Evolutionary conservation across 2,888 invertebrate genomes (phyloP).

Genomic region (Synanthedon myopaeformis): DNA sequence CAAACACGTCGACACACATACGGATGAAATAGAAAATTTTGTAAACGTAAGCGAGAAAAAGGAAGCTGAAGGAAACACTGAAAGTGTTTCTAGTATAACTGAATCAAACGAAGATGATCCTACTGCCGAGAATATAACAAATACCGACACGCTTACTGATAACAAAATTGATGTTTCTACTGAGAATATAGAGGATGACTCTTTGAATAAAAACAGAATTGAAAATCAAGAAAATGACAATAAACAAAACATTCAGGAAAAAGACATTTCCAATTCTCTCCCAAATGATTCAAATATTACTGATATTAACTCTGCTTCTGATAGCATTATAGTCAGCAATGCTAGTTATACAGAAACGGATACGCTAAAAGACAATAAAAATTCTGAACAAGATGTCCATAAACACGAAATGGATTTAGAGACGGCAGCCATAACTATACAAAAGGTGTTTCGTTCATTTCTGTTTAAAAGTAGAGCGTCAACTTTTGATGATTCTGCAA

Average conservation of each 20-base stretch:
- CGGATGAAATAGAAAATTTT: too few relatives aligned
- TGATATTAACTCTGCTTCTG: neutral
- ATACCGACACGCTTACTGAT: too few relatives aligned
- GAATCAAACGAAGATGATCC: too few relatives aligned
- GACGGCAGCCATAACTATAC: constrained; percentile 68
- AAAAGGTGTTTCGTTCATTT: constrained; percentile 66
- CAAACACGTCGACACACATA: too few relatives aligned
- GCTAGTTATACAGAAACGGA: neutral
- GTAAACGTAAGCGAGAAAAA: too few relatives aligned
- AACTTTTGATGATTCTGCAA: constrained; percentile 44
- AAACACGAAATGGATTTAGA: constrained; percentile 51
- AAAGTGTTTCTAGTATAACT: too few relatives aligned
- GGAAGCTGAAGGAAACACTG: too few relatives aligned
- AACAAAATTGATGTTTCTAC: too few relatives aligned
- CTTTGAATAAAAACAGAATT: neutral
- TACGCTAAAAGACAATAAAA: neutral
- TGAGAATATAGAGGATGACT: neutral
- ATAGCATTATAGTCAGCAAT: constrained; percentile 1
- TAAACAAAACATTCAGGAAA: constrained; percentile 3
- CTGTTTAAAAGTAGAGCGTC: constrained; percentile 57
- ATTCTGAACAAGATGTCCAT: neutral
- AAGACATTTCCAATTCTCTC: neutral
- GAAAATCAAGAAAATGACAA: constrained; percentile 1
- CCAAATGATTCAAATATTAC: neutral
- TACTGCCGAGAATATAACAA: too few relatives aligned